phyloP scores from a whole-genome alignment of 2,797 vertebrate genomes.

The Otus scops region DNA sequence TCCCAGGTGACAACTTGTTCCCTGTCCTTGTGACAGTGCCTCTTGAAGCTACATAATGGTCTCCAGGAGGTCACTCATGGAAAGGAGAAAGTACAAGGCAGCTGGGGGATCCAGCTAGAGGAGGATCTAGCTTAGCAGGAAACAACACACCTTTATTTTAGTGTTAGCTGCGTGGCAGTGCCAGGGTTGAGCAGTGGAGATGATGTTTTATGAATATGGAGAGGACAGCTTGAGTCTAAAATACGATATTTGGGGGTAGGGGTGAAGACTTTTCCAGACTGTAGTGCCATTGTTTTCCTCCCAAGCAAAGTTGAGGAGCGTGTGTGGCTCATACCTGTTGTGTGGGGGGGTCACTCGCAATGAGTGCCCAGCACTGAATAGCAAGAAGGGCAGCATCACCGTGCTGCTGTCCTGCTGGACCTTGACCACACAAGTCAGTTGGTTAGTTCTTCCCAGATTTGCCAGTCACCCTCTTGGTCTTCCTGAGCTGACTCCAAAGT shows the following conservation, averaged over 20 bases:
- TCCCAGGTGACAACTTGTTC: not conserved
- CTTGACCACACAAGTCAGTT: fast-evolving
- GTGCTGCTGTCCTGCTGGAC: fast-evolving
- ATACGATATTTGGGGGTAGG: not conserved
- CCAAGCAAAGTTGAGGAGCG: not conserved
- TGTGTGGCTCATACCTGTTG: not conserved
- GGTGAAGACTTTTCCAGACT: not conserved
- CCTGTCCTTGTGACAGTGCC: not conserved
- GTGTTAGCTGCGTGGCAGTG: fast-evolving
- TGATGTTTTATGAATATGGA: not conserved
- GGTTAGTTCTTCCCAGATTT: not conserved
- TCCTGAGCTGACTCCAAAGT: not conserved
- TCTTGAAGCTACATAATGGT: not conserved
- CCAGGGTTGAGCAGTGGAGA: not conserved
- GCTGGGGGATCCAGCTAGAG: not conserved
- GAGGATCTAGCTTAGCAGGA: not conserved
- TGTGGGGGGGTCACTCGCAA: not conserved
- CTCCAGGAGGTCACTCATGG: not conserved
- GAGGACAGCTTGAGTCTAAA: not conserved
- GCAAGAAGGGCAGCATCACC: not conserved
- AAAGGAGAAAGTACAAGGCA: not conserved
- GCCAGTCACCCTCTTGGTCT: fast-evolving
- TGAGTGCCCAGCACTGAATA: not conserved
- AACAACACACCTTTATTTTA: not conserved
- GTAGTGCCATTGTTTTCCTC: not conserved